phyloP scores from a whole-genome alignment of 1,140 invertebrate species.

The Hirudo medicinalis region DNA sequence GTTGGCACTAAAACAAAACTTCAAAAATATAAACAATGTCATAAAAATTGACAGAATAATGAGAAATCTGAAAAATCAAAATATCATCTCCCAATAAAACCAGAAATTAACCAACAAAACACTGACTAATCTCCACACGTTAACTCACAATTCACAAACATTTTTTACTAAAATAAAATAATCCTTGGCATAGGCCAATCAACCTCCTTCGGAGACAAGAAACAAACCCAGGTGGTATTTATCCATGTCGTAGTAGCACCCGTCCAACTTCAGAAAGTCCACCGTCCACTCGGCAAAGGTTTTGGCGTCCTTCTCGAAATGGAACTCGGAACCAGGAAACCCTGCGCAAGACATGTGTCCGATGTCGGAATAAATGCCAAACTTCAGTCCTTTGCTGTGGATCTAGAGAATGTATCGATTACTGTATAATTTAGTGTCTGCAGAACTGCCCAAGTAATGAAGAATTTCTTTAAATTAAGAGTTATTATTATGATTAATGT shows the following conservation, averaged over 20 bases:
- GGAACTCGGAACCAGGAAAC: conserved; percentile 71
- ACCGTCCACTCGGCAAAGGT: conserved; percentile 83
- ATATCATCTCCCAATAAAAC: no score
- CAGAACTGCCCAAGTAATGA: no score
- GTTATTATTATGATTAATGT: no score
- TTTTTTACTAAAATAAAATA: not conserved
- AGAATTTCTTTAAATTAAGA: no score
- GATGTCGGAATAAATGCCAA: conserved; percentile 86
- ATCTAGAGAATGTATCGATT: conserved; percentile 34
- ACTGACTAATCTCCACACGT: not conserved
- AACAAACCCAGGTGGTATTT: conserved; percentile 36
- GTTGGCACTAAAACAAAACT: no score
- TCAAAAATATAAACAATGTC: no score
- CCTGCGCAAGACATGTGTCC: conserved; percentile 81
- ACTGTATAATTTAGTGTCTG: no score
- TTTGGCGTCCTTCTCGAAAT: conserved; percentile 64
- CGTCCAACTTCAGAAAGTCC: conserved; percentile 87
- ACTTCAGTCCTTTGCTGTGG: conserved; percentile 74
- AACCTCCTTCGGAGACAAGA: not conserved
- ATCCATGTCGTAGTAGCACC: conserved; percentile 66
- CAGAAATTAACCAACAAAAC: no score
- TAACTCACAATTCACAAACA: not conserved
- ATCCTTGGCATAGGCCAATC: not conserved
- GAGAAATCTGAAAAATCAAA: not conserved
- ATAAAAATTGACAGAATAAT: no score